Percentiles rank a stretch among this genome's conserved stretches.
These are phyloP conservation scores for Lordiphosa clarofinis DNA, from an alignment of 1,140 invertebrate genomes.

Conservation along the genomic window DNA sequence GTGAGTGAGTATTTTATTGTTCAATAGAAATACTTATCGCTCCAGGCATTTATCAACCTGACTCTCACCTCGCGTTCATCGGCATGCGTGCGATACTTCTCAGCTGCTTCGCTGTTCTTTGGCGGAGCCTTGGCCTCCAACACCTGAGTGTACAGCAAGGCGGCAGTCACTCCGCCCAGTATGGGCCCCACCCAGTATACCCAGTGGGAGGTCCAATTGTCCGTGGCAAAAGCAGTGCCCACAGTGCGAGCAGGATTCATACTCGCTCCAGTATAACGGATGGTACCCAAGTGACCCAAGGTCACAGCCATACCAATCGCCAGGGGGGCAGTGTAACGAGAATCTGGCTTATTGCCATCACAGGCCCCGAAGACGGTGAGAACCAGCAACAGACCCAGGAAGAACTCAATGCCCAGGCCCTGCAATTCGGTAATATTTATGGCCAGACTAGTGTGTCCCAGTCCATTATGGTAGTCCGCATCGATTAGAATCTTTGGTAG, in stretches of 20 bases:
- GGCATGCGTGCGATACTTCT: slow-evolving; percentile 77
- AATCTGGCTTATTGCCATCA: slow-evolving; percentile 84
- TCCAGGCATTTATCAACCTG: slow-evolving; percentile 61
- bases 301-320: slow-evolving; percentile 94
- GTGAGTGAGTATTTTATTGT: slow-evolving; percentile 7
- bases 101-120: slow-evolving; percentile 55
- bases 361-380: slow-evolving; percentile 93
- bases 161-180: slow-evolving; percentile 88
- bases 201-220: slow-evolving; percentile 90
- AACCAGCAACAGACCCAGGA: slow-evolving; percentile 93
- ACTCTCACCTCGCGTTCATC: slow-evolving; percentile 79
- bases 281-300: slow-evolving; percentile 91
- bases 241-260: slow-evolving; percentile 95
- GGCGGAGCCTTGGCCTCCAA: slow-evolving; percentile 79
- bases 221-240: slow-evolving; percentile 90
- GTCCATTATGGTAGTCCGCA: slow-evolving; percentile 80
- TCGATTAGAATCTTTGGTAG: slow-evolving; percentile 84
- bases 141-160: slow-evolving; percentile 85
- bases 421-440: slow-evolving; percentile 84
- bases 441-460: slow-evolving; percentile 84
- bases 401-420: slow-evolving; percentile 93
- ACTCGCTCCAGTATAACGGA: slow-evolving; percentile 90
- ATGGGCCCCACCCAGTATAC: slow-evolving; percentile 94
- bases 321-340: slow-evolving; percentile 90
- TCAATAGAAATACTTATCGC: slow-evolving; percentile 70